phyloP scores from a whole-genome alignment of 2,797 vertebrate species.

The Gymnopithys bicolor region DNA sequence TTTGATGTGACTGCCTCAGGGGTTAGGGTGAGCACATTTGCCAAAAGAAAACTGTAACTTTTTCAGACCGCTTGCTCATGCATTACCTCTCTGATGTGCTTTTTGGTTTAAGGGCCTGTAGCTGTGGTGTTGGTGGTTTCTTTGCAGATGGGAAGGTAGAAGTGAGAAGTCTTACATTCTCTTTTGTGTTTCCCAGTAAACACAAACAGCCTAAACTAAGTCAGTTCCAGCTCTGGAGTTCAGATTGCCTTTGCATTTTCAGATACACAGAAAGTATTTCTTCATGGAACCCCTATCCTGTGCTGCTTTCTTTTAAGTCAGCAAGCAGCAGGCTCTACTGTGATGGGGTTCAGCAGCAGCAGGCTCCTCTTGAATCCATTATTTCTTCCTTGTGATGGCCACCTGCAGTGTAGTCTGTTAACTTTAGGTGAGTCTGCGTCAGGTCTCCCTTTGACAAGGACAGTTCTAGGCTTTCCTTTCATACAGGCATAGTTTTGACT shows the following conservation, averaged over 20 bases:
- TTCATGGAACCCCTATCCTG: not conserved
- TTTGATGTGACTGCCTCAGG: not conserved
- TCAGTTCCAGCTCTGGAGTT: not conserved
- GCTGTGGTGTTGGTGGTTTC: not conserved
- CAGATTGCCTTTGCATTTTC: not conserved
- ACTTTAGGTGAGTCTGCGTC: not conserved
- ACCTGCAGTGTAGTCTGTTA: not conserved
- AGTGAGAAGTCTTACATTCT: not conserved
- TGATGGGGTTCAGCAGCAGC: not conserved
- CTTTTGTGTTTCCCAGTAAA: not conserved
- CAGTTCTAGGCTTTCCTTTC: not conserved
- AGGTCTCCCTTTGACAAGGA: not conserved
- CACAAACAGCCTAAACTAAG: not conserved
- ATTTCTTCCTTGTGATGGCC: not conserved
- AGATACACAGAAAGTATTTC: not conserved
- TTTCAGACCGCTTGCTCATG: not conserved
- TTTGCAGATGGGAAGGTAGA: not conserved
- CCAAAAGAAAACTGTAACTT: not conserved
- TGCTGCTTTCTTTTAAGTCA: not conserved
- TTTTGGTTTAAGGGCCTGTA: not conserved
- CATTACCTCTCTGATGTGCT: not conserved
- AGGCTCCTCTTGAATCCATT: not conserved
- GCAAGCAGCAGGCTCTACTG: not conserved
- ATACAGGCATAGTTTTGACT: not conserved
- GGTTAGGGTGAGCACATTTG: not conserved